Evolutionary conservation across 2,888 invertebrate species (phyloP).

Genomic region (Serripes groenlandicus): DNA sequence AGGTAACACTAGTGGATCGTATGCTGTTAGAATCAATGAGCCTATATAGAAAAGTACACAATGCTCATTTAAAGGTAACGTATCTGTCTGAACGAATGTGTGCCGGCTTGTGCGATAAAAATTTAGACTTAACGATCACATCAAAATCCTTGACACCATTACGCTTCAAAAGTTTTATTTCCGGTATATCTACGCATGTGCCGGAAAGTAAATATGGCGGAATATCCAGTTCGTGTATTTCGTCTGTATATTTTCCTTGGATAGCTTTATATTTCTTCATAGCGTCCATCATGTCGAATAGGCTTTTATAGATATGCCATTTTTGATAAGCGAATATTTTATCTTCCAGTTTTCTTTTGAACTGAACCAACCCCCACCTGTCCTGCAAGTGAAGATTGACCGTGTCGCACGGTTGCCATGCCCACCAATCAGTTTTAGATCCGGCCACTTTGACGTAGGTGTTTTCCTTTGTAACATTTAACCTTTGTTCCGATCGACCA

Average conservation of each 20-base stretch:
- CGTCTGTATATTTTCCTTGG: slow-evolving; percentile 36
- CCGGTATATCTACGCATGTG: slow-evolving; percentile 56
- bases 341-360: slow-evolving; percentile 54
- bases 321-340: slow-evolving; percentile 55
- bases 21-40: too few species aligned
- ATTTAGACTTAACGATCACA: slow-evolving; percentile 38
- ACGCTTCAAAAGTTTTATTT: slow-evolving; percentile 28
- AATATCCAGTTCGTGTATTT: slow-evolving; percentile 56
- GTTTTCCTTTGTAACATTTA: slow-evolving; percentile 36
- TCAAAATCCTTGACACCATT: slow-evolving; percentile 35
- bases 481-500: slow-evolving; percentile 52
- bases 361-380: slow-evolving; percentile 78
- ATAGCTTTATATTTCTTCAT: slow-evolving; percentile 56
- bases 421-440: slow-evolving; percentile 57
- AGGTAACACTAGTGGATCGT: too few species aligned
- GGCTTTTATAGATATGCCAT: slow-evolving; percentile 71
- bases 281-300: slow-evolving; percentile 71
- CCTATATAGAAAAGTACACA: too few species aligned
- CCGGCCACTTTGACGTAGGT: slow-evolving; percentile 33
- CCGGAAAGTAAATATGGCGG: slow-evolving; percentile 62
- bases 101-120: slow-evolving; percentile 29
- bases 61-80: slow-evolving; percentile 39
- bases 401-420: slow-evolving; percentile 64
- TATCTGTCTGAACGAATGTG: slow-evolving; percentile 63
- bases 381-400: slow-evolving; percentile 64